Base-by-base conservation (phyloP, 2,797 vertebrate genomes). In the Xenopus petersii region DNA sequence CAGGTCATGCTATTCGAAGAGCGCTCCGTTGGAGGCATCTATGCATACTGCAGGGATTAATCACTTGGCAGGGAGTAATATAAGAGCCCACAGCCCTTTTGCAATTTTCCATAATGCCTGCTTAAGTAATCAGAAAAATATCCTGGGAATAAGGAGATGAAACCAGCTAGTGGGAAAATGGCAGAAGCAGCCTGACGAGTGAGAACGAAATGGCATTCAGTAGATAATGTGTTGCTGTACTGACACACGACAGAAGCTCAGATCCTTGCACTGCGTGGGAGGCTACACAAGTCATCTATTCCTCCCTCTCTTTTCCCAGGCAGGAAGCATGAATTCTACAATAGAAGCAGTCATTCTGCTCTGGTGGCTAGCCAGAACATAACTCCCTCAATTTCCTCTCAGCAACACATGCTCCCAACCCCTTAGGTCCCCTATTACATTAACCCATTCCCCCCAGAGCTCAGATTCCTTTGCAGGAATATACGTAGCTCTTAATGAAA, bases 191-290 rank as follows among this genome's bases (percentile, higher is more conserved):
- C 64, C 49, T 51, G 3, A 12, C 3, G 49, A 51, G 68, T 79
- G 69, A 70, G 67, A 71, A 75, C 73, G 70, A 69, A 73, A 64
- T 63, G 70, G 64, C 64, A 69, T 77, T 78, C 72, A 70, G 67
- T 49, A 70, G 71, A 79, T 79, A 79, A 80, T 36, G 73, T 82
- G 79, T 36, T 66, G 48, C 81, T 82, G 61, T 83, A 77, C 81
- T 81, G 85, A 86, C 84, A 86, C 85, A 84, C 82, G 85, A 79
- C 84, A 75, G 85, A 83, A 76, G 87, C 81, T 83, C 84, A 81
- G 84, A 80, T 67, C 82, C 49, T 2, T 75, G 0, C 80, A 80
- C 84, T 84, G 86, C 80, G 86, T 86, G 73, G 80, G 81, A 71
- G 80, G 81, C 73, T 75, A 60, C 26, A 59, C 54, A 76, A 71